Percentiles rank a stretch among this genome's conserved stretches.
These are phyloP conservation scores for Ectropis crepuscularia DNA, from an alignment of 2,888 invertebrate genomes.

Conservation along the genomic window DNA sequence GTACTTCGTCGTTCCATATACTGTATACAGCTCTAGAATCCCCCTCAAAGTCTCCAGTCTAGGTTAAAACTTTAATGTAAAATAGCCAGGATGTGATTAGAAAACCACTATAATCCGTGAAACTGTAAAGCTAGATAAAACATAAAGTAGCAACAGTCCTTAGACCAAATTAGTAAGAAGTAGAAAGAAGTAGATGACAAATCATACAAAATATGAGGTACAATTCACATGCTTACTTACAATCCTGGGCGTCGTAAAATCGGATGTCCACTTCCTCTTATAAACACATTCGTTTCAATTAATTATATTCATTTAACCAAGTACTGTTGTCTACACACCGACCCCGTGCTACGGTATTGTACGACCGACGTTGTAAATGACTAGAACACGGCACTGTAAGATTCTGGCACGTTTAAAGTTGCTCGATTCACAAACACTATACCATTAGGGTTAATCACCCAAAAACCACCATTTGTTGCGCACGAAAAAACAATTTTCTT, in stretches of 20 bases:
- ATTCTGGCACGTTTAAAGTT: constrained; percentile 46
- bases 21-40: background rate
- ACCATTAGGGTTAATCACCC: constrained; percentile 41
- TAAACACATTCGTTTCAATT: constrained; percentile 12
- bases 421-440: constrained; percentile 23
- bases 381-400: constrained; percentile 49
- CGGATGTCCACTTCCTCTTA: constrained; percentile 9
- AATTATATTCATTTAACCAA: constrained; percentile 14
- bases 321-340: constrained; percentile 54
- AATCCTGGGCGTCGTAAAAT: constrained; percentile 11
- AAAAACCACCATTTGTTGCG: constrained; percentile 60
- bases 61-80: background rate
- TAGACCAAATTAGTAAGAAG: background rate
- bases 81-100: too few species aligned
- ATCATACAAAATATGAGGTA: constrained; percentile 1
- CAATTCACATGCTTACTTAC: constrained; percentile 21
- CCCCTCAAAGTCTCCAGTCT: background rate
- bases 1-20: background rate
- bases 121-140: background rate
- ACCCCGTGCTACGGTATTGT: constrained; percentile 43
- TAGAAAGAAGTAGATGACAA: background rate
- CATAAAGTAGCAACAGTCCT: background rate
- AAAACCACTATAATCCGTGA: background rate
- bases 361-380: constrained; percentile 42
- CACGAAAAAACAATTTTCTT: constrained; percentile 48